phyloP scores from a whole-genome alignment of 2,888 invertebrate species.

The Idaea straminata region DNA sequence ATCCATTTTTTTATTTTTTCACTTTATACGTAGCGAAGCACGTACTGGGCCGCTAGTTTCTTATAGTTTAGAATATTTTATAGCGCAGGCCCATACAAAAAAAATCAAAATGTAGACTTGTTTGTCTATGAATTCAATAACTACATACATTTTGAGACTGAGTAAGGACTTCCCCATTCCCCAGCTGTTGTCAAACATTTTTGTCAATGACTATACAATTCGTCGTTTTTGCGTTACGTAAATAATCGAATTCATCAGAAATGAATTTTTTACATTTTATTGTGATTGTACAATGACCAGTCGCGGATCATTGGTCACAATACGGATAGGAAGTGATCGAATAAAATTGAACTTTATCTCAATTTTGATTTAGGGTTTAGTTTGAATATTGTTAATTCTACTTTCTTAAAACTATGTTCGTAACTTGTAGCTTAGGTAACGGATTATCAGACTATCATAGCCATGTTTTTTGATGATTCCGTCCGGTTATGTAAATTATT shows the following conservation, averaged over 20 bases:
- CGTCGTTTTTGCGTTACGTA: slow-evolving; percentile 3
- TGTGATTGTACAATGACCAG: slow-evolving; percentile 3
- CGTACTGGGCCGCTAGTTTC: no score
- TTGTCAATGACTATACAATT: slow-evolving; percentile 5
- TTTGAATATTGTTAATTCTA: not conserved
- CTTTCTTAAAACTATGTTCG: not conserved
- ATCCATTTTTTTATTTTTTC: no score
- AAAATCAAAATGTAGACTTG: not conserved
- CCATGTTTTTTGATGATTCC: no score
- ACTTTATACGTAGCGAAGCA: no score
- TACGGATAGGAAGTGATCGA: not conserved
- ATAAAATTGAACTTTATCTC: not conserved
- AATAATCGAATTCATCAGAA: not conserved
- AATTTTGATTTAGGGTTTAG: not conserved
- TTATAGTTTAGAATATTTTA: no score
- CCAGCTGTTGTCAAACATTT: not conserved
- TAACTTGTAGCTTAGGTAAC: not conserved
- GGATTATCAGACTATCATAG: not conserved
- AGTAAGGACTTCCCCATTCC: not conserved
- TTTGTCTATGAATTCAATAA: not conserved
- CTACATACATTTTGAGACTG: slow-evolving; percentile 2
- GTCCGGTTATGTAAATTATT: no score
- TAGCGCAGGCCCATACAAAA: not conserved
- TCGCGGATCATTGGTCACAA: not conserved
- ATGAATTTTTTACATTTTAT: slow-evolving; percentile 5